Evolutionary conservation across 2,888 invertebrate genomes (phyloP).

Genomic region (Fissipunctia ypsillon): DNA sequence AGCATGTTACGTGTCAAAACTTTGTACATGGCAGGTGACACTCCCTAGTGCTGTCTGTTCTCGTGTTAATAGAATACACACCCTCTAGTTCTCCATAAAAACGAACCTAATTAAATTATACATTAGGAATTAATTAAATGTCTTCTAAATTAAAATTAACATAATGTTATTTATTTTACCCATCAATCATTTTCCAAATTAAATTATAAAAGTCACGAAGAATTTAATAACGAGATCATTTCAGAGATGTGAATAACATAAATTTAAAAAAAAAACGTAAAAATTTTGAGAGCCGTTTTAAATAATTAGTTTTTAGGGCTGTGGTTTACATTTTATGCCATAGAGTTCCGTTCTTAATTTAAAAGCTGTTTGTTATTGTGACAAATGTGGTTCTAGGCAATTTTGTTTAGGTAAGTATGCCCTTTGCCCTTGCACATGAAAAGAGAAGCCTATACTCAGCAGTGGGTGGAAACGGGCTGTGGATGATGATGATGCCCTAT

Average conservation of each 20-base stretch:
- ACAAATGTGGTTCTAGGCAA: constrained; percentile 5
- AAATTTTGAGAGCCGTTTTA: not conserved
- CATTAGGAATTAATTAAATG: constrained; percentile 19
- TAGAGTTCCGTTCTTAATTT: constrained; percentile 27
- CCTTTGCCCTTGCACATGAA: too few species aligned
- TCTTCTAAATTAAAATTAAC: constrained; percentile 23
- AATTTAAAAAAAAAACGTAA: not conserved
- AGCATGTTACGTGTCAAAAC: constrained; percentile 34
- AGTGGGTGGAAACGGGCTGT: too few species aligned
- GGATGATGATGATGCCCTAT: too few species aligned
- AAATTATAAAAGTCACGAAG: constrained; percentile 24
- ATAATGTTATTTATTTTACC: constrained; percentile 13
- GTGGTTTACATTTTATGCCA: not conserved
- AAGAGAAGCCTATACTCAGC: too few species aligned
- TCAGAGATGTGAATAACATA: not conserved
- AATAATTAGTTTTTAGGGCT: not conserved
- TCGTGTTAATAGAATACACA: constrained; percentile 29
- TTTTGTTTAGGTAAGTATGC: too few species aligned
- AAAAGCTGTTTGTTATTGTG: not conserved
- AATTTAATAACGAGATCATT: constrained; percentile 15
- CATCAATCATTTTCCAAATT: constrained; percentile 23
- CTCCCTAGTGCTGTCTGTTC: constrained; percentile 23
- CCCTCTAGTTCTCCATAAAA: constrained; percentile 26
- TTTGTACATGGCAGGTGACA: constrained; percentile 42
- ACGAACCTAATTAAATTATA: constrained; percentile 41